Evolutionary conservation across 2,113 vertebrate species (phyloP).

Genomic region (Azemiops feae): DNA sequence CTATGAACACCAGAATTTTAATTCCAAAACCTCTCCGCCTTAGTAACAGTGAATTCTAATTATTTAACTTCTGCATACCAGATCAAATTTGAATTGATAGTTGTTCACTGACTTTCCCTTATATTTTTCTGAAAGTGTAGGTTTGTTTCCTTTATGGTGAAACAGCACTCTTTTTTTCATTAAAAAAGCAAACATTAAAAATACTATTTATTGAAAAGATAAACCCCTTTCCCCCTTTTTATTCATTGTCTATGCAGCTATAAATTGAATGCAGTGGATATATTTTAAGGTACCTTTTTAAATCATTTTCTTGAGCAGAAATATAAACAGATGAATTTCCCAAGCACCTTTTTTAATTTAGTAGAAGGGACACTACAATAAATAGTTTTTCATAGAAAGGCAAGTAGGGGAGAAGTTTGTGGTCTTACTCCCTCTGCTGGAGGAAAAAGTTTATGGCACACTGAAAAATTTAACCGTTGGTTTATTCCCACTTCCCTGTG

Average conservation of each 20-base stretch:
- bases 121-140: not conserved
- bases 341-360: not conserved
- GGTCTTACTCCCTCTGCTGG: not conserved
- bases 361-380: slow-evolving; percentile 5
- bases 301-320: not conserved
- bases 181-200: slow-evolving; percentile 3
- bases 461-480: not conserved
- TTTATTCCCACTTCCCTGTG: not conserved
- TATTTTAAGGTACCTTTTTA: not conserved
- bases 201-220: rapidly evolving
- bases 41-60: not conserved
- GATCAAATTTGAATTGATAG: not conserved
- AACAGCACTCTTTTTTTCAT: not conserved
- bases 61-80: not conserved
- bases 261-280: not conserved
- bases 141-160: slow-evolving; percentile 48
- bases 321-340: not conserved
- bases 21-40: not conserved
- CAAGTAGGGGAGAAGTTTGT: not conserved
- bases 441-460: not conserved
- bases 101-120: not conserved
- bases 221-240: rapidly evolving
- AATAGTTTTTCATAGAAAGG: too few species aligned
- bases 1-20: not conserved
- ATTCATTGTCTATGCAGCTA: not conserved